A percentile compares a stretch with the other conserved stretches of the same genome.
phyloP scores from a whole-genome alignment of 1,140 invertebrate species.

The Neotoxoptera formosana region DNA sequence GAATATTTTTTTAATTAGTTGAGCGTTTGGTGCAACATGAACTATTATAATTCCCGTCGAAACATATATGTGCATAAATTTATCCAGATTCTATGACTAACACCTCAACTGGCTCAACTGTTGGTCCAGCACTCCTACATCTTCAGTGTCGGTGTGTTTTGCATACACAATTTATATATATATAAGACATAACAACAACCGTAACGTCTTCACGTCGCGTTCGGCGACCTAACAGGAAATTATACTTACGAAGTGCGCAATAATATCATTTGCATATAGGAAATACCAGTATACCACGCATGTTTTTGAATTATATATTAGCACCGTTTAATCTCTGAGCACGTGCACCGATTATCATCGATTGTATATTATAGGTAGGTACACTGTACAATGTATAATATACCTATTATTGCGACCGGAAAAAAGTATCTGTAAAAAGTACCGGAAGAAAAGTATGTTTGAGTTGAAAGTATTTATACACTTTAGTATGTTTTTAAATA shows the following conservation, averaged over 20 bases:
- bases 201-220: neutral
- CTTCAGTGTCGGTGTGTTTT: neutral
- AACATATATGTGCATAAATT: no score
- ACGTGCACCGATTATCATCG: neutral
- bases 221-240: neutral
- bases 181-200: neutral
- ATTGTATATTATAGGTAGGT: neutral
- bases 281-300: neutral
- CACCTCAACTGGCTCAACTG: no score
- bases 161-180: neutral
- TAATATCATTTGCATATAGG: neutral
- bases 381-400: neutral
- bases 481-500: neutral
- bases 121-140: no score
- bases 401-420: neutral
- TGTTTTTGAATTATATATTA: slow-evolving; percentile 19
- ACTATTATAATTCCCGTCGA: no score
- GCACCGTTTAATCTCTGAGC: neutral
- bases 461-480: neutral
- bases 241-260: neutral
- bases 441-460: neutral
- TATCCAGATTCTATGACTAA: no score
- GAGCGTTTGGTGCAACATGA: no score
- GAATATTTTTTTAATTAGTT: no score
- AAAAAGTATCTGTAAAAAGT: neutral